Conservation (phyloP, 2,113 vertebrate genomes). For the Alexandromys fortis region DNA sequence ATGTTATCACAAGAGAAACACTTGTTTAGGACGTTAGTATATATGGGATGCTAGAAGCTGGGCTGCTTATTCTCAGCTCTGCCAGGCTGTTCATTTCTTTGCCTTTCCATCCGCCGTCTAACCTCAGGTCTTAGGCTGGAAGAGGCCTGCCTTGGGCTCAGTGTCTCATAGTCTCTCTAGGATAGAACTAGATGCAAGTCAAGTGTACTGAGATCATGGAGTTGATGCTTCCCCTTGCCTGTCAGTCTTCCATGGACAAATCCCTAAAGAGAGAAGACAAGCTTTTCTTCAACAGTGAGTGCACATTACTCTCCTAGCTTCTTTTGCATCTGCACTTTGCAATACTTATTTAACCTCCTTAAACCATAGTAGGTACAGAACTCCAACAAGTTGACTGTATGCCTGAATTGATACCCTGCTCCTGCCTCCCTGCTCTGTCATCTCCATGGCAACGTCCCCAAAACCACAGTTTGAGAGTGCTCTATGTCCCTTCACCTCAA, state of each 20-base stretch:
- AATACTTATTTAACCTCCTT: background rate
- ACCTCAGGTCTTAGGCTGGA: background rate
- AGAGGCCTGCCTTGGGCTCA: background rate
- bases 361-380: background rate
- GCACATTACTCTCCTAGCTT: background rate
- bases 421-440: background rate
- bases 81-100: background rate
- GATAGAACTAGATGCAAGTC: background rate
- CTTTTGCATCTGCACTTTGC: too few relatives aligned
- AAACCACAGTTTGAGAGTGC: background rate
- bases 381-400: background rate
- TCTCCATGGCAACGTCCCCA: background rate
- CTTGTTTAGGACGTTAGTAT: background rate
- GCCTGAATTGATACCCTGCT: background rate
- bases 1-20: background rate
- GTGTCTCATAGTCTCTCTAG: background rate
- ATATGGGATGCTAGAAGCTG: background rate
- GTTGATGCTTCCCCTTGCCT: background rate
- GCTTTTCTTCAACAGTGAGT: too few relatives aligned
- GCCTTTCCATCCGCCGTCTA: background rate
- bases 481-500: too few relatives aligned
- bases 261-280: background rate
- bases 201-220: background rate
- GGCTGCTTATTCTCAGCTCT: background rate
- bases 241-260: background rate